A percentile compares a stretch with the other conserved stretches of the same genome.
These are phyloP conservation scores for Scaeva pyrastri DNA, from an alignment of 2,888 invertebrate species.

Conservation along the genomic window DNA sequence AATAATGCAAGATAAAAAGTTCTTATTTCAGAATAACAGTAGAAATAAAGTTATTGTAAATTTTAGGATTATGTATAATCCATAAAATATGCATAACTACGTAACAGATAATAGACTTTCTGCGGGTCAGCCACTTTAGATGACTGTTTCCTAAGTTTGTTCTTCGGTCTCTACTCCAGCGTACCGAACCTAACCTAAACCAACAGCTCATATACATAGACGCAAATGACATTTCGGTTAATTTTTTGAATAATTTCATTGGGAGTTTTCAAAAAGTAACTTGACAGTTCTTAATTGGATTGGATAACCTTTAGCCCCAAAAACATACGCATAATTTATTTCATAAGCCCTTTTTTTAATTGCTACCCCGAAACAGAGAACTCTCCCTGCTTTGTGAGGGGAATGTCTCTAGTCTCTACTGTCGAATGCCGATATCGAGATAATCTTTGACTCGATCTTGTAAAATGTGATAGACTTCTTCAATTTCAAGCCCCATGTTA, in stretches of 20 bases:
- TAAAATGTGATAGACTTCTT: conserved; percentile 24
- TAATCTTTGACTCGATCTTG: conserved; percentile 28
- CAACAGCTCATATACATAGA: neutral
- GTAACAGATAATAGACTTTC: conserved; percentile 15
- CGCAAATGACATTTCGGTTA: conserved; percentile 26
- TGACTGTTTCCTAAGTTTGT: neutral
- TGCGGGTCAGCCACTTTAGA: neutral
- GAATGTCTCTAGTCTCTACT: too few relatives aligned
- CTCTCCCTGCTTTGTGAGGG: neutral
- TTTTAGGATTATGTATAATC: too few relatives aligned
- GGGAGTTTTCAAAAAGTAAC: neutral
- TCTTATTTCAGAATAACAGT: too few relatives aligned
- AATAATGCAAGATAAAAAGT: neutral
- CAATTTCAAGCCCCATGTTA: conserved; percentile 8
- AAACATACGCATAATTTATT: neutral
- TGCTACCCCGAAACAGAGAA: neutral
- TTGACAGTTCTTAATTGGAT: conserved; percentile 57
- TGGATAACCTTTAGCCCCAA: conserved; percentile 54
- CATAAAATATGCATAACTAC: conserved; percentile 26
- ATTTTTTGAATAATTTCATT: conserved; percentile 41
- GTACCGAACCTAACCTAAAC: neutral
- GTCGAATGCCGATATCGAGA: neutral
- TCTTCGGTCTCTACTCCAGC: neutral
- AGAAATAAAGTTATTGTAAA: too few relatives aligned
- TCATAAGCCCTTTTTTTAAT: neutral